A percentile compares a stretch with the other conserved stretches of the same genome.
Conservation (phyloP, 2,888 invertebrate genomes). For the Dynastes maya region DNA sequence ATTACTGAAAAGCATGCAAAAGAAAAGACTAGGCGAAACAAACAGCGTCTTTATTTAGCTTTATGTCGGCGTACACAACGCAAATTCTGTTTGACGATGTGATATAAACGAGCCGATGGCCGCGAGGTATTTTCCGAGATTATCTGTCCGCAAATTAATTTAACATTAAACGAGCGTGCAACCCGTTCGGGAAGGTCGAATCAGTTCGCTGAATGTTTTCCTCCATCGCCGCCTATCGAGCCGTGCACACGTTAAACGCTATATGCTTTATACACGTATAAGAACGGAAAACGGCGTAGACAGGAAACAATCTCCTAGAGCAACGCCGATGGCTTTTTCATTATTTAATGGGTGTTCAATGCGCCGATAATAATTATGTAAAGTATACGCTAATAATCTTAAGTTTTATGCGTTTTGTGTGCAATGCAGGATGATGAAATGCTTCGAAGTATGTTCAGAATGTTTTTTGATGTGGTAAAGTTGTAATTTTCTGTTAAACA, state of each 20-base stretch:
- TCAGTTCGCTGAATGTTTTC: slow-evolving; percentile 23
- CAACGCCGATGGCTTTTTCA: slow-evolving; percentile 28
- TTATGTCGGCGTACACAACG: background rate
- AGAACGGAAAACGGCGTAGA: slow-evolving; percentile 35
- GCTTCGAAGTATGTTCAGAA: background rate
- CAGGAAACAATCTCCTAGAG: slow-evolving; percentile 29
- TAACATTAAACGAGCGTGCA: slow-evolving; percentile 39
- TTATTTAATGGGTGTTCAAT: slow-evolving; percentile 28
- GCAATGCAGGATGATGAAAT: background rate
- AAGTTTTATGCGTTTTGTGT: slow-evolving; percentile 9
- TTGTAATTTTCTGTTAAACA: too few species aligned
- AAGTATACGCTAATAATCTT: slow-evolving; percentile 30
- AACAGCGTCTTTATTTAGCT: slow-evolving; percentile 6
- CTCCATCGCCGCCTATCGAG: slow-evolving; percentile 1
- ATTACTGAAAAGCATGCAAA: background rate
- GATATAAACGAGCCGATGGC: slow-evolving; percentile 11
- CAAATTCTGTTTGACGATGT: slow-evolving; percentile 19
- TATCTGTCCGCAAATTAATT: slow-evolving; percentile 42
- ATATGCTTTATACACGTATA: background rate
- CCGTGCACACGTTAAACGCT: background rate
- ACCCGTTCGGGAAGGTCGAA: slow-evolving; percentile 45
- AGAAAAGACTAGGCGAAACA: slow-evolving; percentile 10
- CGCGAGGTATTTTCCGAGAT: slow-evolving; percentile 28
- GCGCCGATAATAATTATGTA: slow-evolving; percentile 36
- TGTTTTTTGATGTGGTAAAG: background rate